phyloP scores from a whole-genome alignment of 2,888 invertebrate species.

The Cephus spinipes region DNA sequence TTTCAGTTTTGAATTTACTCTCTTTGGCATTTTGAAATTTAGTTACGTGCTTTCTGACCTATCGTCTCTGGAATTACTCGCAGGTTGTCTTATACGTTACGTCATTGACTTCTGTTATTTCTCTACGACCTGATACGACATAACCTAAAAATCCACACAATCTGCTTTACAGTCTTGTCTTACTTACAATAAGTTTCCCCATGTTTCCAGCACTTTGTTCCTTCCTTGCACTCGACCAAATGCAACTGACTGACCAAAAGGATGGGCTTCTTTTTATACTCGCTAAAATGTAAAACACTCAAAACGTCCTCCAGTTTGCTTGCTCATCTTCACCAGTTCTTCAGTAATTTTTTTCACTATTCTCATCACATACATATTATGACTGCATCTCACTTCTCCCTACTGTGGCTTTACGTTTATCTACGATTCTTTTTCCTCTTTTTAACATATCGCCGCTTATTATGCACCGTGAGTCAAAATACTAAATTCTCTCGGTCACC shows the following conservation, averaged over 20 bases:
- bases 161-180: not conserved
- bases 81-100: not conserved
- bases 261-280: not conserved
- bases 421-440: not conserved
- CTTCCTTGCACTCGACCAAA: not conserved
- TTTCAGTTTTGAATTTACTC: not conserved
- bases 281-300: not conserved
- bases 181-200: not conserved
- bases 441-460: not conserved
- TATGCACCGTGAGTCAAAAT: not conserved
- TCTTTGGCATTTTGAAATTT: not conserved
- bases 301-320: not conserved
- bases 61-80: not conserved
- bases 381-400: not conserved
- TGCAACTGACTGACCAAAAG: not conserved
- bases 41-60: not conserved
- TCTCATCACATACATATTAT: not conserved
- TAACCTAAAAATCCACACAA: not conserved
- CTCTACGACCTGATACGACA: not conserved
- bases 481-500: not conserved
- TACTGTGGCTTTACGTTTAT: not conserved
- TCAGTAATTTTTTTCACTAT: not conserved
- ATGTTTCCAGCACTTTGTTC: not conserved
- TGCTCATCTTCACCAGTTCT: not conserved
- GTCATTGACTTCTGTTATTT: not conserved